Percentiles rank a stretch among this genome's conserved stretches.
Conservation (phyloP, 2,797 vertebrate genomes). For the Poecilia picta region DNA sequence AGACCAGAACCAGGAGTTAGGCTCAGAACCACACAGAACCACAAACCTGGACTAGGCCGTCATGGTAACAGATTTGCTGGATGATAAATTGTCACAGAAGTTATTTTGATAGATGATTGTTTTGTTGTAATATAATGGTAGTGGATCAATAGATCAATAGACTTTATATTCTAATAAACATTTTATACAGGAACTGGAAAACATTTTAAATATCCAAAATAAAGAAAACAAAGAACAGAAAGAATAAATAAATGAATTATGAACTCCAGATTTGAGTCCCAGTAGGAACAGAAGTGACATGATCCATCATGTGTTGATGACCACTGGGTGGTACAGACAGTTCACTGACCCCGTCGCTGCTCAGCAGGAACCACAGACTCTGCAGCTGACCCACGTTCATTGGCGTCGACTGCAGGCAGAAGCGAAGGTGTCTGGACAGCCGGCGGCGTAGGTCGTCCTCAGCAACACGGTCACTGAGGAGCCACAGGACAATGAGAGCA, state of each 20-base stretch:
- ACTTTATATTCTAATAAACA: too few relatives aligned
- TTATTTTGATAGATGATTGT: too few relatives aligned
- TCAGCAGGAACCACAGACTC: conserved; percentile 87
- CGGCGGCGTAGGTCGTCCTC: conserved; percentile 72
- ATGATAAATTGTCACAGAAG: too few relatives aligned
- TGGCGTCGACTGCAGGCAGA: conserved; percentile 90
- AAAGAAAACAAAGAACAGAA: too few relatives aligned
- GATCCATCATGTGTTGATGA: background rate
- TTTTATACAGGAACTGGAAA: too few relatives aligned
- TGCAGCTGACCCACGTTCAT: conserved; percentile 86
- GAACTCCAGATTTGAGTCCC: background rate
- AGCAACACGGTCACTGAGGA: conserved; percentile 78
- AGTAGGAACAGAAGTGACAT: background rate
- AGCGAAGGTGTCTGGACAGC: conserved; percentile 85
- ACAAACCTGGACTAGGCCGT: background rate
- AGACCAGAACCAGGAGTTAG: background rate
- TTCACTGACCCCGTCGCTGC: conserved; percentile 82
- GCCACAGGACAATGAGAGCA: background rate
- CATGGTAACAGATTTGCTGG: too few relatives aligned
- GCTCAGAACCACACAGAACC: background rate
- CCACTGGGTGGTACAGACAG: background rate
- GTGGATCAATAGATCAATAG: too few relatives aligned
- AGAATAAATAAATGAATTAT: too few relatives aligned
- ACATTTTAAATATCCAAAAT: too few relatives aligned
- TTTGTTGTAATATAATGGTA: too few relatives aligned